Evolutionary conservation across 2,888 invertebrate genomes (phyloP), one percentile per base, ranked within the genome.

Genomic region (Lasiommata megera): DNA sequence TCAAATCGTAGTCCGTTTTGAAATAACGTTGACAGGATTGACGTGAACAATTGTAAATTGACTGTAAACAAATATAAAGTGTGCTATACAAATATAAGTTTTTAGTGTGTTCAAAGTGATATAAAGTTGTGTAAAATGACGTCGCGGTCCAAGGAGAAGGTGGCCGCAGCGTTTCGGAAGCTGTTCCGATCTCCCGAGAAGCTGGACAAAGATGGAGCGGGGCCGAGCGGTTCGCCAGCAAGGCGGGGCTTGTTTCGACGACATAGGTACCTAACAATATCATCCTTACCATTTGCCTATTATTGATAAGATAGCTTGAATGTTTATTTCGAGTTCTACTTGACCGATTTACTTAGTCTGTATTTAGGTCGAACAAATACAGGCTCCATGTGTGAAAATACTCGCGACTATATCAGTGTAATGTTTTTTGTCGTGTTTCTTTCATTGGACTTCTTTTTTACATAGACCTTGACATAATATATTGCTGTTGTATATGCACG

Each of bases 111-210:
- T 56, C 37, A 43, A 46, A 56, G 58, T 61, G 60, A 58, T 36
- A 51, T 51, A 68, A 67, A 71, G 71, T 67, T 76, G 82, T 81
- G 79, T 70, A 89, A 82, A 72, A 95, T 95, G 95, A 93, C 94
- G 73, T 94, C 95, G 67, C 93, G 95, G 67, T 95, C 96, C 31
- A 95, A 95, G 82, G 96, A 96, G 77, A 96, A 95, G 90, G 94
- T 96, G 62, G 94, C 95, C 28, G 94, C 95, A 23, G 96, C 95
- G 51, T 94, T 96, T 83, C 92, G 94, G 68, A 95, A 95, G 85
- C 89, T 96, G 67, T 96, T 96, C 80, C 93, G 94, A 67, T 93
- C 95, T 46, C 92, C 94, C 14, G 93, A 94, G 74, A 95, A 95
- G 77, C 92, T 94, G 56, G 94, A 94, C 67, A 94, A 93, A 62